Base-by-base conservation (phyloP, 2,888 invertebrate genomes). In the Pristionchus japonicus region DNA sequence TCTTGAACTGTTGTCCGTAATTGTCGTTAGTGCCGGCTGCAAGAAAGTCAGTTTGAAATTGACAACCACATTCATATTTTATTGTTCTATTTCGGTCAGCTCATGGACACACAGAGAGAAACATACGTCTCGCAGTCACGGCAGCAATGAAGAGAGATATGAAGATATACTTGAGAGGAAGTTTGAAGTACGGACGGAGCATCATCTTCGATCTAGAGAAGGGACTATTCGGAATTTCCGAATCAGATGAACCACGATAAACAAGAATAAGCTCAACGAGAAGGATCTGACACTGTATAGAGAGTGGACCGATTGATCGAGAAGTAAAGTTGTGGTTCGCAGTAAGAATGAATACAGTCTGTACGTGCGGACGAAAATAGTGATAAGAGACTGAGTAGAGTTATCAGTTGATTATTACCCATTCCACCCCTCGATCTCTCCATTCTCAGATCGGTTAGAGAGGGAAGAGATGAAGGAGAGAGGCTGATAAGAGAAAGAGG, bases 1-100 rank as follows among this genome's bases (percentile, higher is more conserved):
- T 23, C 85, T 85, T 85, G 85, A 27, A 85, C 43, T 61, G 85
- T 20, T 64, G n/a, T 20, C 85, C 64, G 85, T 85, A 64, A 34
- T 64, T 43, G 85, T 85, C 85, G 61, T 64, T 61, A 27, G 61
- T 64, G 4, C 64, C 85, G 64, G 85, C 85, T 85, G 85, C 40
- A 64, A 64, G 2, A 47, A 64, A 1, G 31, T 64, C 15, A 64
- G 1, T 6, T 64, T 40, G 49, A 4, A 67, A 27, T n/a, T 67
- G 20, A 31, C 15, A 27, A 31, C n/a, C n/a, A n/a, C n/a, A n/a
- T n/a, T n/a, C n/a, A n/a, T n/a, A n/a, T n/a, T n/a, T n/a, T n/a
- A n/a, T n/a, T n/a, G n/a, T n/a, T n/a, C n/a, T n/a, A 67, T 67
- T 4, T 61, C 15, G 82, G 23, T 31, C 13, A 3, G 9, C 0